Evolutionary conservation across 2,888 invertebrate genomes (phyloP).

Genomic region (Linhomoeus sp.): DNA sequence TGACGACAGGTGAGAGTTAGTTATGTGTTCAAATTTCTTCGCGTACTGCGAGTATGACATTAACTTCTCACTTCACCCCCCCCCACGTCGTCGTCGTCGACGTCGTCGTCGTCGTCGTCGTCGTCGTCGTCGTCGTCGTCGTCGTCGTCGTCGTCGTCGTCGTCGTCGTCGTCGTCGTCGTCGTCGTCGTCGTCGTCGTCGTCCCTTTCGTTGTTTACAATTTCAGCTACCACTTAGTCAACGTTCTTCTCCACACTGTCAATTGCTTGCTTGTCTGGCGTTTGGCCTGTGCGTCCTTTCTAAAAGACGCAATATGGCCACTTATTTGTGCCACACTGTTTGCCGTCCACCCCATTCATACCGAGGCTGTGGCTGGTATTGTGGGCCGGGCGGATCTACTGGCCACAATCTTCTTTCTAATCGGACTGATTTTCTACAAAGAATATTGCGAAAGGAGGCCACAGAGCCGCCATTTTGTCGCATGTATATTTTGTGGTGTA

Average conservation of each 20-base stretch:
- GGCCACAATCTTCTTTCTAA: constrained; percentile 68
- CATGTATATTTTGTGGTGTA: background rate
- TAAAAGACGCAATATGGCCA: background rate
- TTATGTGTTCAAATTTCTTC: no score
- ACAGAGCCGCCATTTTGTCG: background rate
- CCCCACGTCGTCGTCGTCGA: no score
- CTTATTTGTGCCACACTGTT: constrained; percentile 48
- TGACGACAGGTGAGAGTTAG: no score
- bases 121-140: no score
- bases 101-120: no score
- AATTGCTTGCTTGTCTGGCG: constrained; percentile 62
- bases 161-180: no score
- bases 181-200: no score
- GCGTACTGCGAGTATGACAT: no score
- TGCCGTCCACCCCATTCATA: constrained; percentile 84
- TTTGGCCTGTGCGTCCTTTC: constrained; percentile 43
- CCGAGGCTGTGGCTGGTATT: constrained; percentile 55
- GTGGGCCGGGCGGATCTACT: constrained; percentile 86
- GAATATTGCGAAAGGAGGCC: no score
- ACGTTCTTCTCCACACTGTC: constrained; percentile 61
- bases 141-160: no score
- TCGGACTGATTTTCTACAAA: constrained; percentile 64
- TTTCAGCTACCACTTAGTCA: constrained; percentile 60
- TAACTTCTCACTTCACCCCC: no score
- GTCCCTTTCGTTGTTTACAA: no score